Conservation (phyloP, 2,888 invertebrate genomes). For the Watsonalla cultraria region DNA sequence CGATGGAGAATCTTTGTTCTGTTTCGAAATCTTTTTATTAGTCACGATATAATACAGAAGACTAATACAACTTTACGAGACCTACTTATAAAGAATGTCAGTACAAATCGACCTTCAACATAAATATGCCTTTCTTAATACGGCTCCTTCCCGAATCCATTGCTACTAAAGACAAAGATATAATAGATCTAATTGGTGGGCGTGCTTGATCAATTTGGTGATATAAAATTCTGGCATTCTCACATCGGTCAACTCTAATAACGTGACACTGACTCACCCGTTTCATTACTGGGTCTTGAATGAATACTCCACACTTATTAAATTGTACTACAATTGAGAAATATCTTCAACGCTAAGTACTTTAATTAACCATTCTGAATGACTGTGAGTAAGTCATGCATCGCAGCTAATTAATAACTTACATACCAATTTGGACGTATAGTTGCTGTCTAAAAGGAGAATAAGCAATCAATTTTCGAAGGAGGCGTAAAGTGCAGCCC, state of each 20-base stretch:
- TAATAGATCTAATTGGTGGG: constrained; percentile 11
- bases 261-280: constrained; percentile 37
- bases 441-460: constrained; percentile 49
- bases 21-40: too few relatives aligned
- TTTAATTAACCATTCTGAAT: constrained; percentile 32
- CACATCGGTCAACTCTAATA: constrained; percentile 34
- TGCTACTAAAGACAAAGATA: too few relatives aligned
- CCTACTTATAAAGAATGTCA: too few relatives aligned
- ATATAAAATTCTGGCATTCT: constrained; percentile 26
- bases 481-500: constrained; percentile 58
- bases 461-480: constrained; percentile 54
- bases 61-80: too few relatives aligned
- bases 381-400: constrained; percentile 10
- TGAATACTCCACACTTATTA: constrained; percentile 25
- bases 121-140: too few relatives aligned
- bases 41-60: too few relatives aligned
- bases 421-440: constrained; percentile 43
- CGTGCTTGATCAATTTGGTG: constrained; percentile 29
- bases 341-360: constrained; percentile 36
- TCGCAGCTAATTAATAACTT: constrained; percentile 40
- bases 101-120: too few relatives aligned
- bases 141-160: too few relatives aligned
- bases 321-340: constrained; percentile 31
- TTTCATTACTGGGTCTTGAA: constrained; percentile 22
- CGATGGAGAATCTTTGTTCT: too few relatives aligned